These are phyloP conservation scores for Matsumurasca onukii DNA, from an alignment of 1,140 invertebrate species.

Conservation along the genomic window DNA sequence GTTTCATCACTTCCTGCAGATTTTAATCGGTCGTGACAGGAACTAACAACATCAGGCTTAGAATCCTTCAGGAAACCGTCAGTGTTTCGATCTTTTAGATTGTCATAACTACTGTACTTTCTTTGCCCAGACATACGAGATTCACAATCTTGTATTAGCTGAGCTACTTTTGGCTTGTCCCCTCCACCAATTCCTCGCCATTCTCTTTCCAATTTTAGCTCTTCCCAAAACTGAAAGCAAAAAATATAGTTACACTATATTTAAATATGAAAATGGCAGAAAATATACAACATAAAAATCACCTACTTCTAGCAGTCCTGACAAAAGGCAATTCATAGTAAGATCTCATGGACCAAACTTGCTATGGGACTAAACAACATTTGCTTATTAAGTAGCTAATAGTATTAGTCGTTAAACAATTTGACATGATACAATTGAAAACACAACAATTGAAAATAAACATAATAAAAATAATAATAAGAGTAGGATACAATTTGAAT, in stretches of 20 bases:
- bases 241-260: neutral
- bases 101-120: constrained; percentile 32
- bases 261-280: no score
- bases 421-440: no score
- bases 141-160: constrained; percentile 28
- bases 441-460: no score
- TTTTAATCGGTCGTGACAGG: constrained; percentile 22
- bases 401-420: no score
- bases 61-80: constrained; percentile 15
- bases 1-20: constrained; percentile 17
- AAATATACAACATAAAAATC: no score
- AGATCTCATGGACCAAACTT: no score
- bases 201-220: constrained; percentile 53
- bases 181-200: constrained; percentile 21
- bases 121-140: neutral
- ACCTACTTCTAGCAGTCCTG: no score
- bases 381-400: no score
- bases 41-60: constrained; percentile 31
- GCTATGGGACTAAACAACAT: no score
- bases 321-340: no score
- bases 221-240: constrained; percentile 61
- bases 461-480: no score
- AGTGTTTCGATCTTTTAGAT: constrained; percentile 23
- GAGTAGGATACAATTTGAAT: no score
- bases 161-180: constrained; percentile 18